Conservation (phyloP, 92 coral and sea anemone genomes). For the Heteractis magnifica region DNA sequence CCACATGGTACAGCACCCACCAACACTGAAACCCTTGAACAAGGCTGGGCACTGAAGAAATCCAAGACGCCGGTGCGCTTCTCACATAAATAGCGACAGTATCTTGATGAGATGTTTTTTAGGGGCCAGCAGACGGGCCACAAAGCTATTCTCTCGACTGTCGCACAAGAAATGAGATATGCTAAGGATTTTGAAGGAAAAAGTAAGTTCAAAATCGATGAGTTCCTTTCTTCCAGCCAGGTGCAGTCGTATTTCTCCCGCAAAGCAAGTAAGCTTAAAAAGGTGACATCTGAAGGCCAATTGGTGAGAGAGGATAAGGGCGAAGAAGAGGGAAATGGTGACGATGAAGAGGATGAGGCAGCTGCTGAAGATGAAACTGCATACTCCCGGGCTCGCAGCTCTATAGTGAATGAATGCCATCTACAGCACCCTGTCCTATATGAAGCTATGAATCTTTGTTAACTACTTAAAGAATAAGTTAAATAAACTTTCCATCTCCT, state of each 20-base stretch:
- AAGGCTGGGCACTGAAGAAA: conserved; percentile 20
- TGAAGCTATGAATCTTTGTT: conserved; percentile 10
- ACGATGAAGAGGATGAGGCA: neutral
- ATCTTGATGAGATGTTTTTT: conserved; percentile 18
- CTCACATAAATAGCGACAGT: neutral
- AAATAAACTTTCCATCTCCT: neutral
- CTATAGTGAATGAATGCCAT: neutral
- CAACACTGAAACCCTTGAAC: conserved; percentile 7
- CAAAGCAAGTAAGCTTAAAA: neutral
- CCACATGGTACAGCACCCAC: neutral
- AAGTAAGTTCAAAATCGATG: conserved; percentile 27
- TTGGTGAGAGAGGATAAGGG: neutral
- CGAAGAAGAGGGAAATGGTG: neutral
- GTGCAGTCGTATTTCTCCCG: conserved; percentile 24
- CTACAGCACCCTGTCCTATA: conserved; percentile 12
- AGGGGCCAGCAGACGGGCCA: conserved; percentile 39
- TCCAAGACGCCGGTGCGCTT: conserved; percentile 2
- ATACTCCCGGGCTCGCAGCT: neutral
- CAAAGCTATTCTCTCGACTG: conserved; percentile 23
- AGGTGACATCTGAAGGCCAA: neutral
- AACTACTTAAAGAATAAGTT: conserved; percentile 6
- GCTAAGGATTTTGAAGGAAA: conserved; percentile 39
- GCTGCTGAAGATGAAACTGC: conserved; percentile 13
- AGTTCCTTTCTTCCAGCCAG: conserved; percentile 45
- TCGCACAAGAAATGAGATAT: conserved; percentile 39